Percentiles rank a stretch among this genome's conserved stretches.
phyloP scores from a whole-genome alignment of 2,888 invertebrate species.

The Tolmerus cingulatus region DNA sequence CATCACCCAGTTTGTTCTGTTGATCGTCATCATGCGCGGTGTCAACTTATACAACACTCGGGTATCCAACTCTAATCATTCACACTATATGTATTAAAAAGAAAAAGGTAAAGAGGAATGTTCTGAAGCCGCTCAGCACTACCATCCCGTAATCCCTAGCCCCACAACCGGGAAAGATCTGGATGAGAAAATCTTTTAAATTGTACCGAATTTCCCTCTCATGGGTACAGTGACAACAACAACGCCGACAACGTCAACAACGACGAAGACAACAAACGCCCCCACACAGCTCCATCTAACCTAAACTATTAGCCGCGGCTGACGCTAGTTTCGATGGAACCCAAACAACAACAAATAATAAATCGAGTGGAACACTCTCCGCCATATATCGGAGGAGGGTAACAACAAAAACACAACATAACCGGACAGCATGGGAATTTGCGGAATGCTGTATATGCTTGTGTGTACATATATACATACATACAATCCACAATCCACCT shows the following conservation, averaged over 20 bases:
- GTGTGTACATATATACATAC: neutral
- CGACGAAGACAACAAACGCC: no score
- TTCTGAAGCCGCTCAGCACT: neutral
- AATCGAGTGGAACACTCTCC: conserved; percentile 35
- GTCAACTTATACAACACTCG: conserved; percentile 22
- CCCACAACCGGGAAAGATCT: neutral
- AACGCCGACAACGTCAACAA: neutral
- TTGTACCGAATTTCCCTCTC: conserved; percentile 4
- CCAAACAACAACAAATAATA: conserved; percentile 38
- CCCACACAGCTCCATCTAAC: conserved; percentile 4
- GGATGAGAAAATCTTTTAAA: conserved; percentile 26
- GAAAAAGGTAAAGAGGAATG: neutral
- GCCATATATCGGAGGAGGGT: neutral
- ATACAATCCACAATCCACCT: neutral
- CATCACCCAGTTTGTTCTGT: conserved; percentile 32
- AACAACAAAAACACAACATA: conserved; percentile 10
- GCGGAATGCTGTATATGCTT: conserved; percentile 18
- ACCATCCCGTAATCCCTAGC: neutral
- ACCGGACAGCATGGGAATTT: conserved; percentile 33
- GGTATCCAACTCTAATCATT: conserved; percentile 24
- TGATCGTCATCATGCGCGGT: conserved; percentile 38
- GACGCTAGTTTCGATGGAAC: neutral
- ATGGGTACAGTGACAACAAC: neutral
- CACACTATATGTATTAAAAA: conserved; percentile 8
- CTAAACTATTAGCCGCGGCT: conserved; percentile 24